These are phyloP conservation scores for Sebastes reedi DNA, from an alignment of 2,797 vertebrate species.

Conservation along the genomic window DNA sequence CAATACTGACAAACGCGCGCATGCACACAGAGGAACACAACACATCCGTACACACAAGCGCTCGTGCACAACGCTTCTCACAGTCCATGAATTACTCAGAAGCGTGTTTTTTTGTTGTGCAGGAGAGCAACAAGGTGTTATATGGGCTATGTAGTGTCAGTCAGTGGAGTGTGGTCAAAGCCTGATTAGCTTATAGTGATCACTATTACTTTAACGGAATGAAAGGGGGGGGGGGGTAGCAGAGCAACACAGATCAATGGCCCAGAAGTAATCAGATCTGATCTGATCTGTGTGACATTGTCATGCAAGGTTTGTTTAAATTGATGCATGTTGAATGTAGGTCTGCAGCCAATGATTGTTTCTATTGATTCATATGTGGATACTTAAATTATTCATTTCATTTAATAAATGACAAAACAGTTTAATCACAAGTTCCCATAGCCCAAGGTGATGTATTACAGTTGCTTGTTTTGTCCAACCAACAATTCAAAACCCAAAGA, in stretches of 20 bases:
- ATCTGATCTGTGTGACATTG: background rate
- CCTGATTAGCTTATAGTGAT: constrained; percentile 48
- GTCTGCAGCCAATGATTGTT: background rate
- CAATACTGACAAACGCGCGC: constrained; percentile 39
- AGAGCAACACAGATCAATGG: background rate
- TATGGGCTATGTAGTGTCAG: background rate
- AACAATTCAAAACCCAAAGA: background rate
- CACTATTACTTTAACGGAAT: background rate
- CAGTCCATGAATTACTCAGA: background rate
- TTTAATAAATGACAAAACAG: background rate
- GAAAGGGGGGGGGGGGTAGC: background rate
- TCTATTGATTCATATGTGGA: background rate
- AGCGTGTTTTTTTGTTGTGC: background rate
- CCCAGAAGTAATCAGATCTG: constrained; percentile 14
- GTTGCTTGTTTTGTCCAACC: background rate
- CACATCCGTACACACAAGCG: background rate
- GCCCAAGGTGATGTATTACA: background rate
- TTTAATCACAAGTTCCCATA: background rate
- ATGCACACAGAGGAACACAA: background rate
- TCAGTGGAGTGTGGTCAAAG: constrained; percentile 24
- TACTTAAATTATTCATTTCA: background rate
- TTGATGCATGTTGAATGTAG: background rate
- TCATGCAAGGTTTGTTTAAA: background rate
- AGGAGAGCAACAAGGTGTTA: background rate
- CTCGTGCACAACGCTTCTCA: background rate